Evolutionary conservation across 2,113 vertebrate species (phyloP).

Genomic region (Sclerurus mexicanus): DNA sequence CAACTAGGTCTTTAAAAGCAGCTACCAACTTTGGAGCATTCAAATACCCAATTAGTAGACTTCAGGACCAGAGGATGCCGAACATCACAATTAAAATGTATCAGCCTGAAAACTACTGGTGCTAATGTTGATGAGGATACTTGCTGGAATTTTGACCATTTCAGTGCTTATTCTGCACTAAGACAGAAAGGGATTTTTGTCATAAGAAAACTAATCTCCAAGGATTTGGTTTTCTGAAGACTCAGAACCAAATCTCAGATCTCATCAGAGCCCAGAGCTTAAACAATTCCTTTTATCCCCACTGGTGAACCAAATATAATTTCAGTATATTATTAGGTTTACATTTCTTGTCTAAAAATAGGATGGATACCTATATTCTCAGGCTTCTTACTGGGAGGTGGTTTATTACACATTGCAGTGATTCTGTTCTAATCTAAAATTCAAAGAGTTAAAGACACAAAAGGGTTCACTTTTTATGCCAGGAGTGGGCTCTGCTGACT

Average conservation of each 20-base stretch:
- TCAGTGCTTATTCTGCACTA: neutral
- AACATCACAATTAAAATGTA: neutral
- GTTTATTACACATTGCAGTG: conserved; percentile 1
- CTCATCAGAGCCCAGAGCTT: neutral
- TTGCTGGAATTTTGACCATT: neutral
- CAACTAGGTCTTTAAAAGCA: neutral
- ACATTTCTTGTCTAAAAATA: conserved; percentile 24
- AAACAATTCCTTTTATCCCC: neutral
- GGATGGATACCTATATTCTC: neutral
- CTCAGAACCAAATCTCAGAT: neutral
- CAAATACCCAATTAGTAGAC: neutral
- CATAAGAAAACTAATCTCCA: neutral
- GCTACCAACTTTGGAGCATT: neutral
- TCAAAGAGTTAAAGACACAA: conserved; percentile 24
- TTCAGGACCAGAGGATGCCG: neutral
- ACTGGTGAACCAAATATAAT: neutral
- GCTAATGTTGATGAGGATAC: neutral
- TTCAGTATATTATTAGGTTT: neutral
- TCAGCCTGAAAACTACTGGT: neutral
- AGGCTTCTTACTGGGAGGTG: neutral
- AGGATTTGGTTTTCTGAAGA: neutral
- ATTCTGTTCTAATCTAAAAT: conserved; percentile 42
- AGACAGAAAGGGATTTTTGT: neutral
- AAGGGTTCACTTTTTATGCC: neutral
- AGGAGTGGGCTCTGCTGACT: conserved; percentile 35